These are phyloP conservation scores for Callyntrura guangdongensis DNA, from an alignment of 2,888 invertebrate species.

Conservation along the genomic window DNA sequence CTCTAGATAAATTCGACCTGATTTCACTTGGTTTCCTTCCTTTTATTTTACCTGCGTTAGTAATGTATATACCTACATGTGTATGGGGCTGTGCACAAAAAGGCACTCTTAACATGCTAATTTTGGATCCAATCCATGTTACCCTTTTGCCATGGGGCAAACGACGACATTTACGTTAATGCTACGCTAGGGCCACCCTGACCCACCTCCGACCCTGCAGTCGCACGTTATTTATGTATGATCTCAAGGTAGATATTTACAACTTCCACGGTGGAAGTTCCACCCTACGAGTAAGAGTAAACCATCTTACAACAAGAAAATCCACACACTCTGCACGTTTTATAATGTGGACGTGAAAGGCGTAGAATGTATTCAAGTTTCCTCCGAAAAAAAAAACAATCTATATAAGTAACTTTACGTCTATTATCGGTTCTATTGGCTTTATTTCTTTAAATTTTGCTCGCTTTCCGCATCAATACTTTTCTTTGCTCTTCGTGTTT, in stretches of 20 bases:
- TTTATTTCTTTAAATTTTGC: constrained; percentile 47
- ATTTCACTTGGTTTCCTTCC: constrained; percentile 40
- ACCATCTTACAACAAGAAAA: constrained; percentile 25
- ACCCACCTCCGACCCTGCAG: no score
- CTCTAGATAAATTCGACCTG: constrained; percentile 44
- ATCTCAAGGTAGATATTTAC: no score
- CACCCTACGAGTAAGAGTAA: neutral
- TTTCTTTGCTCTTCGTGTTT: constrained; percentile 38
- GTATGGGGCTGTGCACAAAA: no score
- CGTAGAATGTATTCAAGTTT: constrained; percentile 35
- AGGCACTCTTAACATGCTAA: no score
- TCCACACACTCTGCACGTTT: constrained; percentile 20
- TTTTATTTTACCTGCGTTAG: constrained; percentile 8
- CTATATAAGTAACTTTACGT: constrained; percentile 41
- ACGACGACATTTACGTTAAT: no score
- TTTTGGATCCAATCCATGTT: no score
- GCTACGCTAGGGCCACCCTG: no score
- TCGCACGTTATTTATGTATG: no score
- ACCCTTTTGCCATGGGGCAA: no score
- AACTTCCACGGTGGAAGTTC: no score
- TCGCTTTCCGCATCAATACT: constrained; percentile 46
- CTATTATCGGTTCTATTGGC: constrained; percentile 59
- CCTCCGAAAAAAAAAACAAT: constrained; percentile 40
- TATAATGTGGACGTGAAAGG: neutral
- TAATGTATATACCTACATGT: neutral